Evolutionary conservation across 1,140 invertebrate species (phyloP), one percentile per base, ranked within the genome.

Genomic region (Hestina assimilis): DNA sequence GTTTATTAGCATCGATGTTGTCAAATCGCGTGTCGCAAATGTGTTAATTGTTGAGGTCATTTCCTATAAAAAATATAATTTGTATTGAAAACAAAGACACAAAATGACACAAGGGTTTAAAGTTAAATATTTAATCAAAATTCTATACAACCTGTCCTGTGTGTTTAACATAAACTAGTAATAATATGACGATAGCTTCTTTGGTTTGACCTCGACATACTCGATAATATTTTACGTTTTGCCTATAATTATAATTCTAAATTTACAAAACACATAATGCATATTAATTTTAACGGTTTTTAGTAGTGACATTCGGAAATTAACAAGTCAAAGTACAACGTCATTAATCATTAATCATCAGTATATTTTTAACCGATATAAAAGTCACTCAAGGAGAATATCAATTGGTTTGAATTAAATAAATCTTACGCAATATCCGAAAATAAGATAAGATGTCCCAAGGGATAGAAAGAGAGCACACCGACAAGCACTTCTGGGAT

Each of bases 41-140:
- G 64, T 70, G 72, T 59, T 77, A 72, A 75, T 60, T 55, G 54
- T 53, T 72, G 66, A 81, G 73, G 72, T 77, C 74, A 77, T 69
- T 72, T 81, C 75, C 71, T 65, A 71, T 54, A 64, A 59, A 64
- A 33, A 33, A 48, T 65, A 68, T 66, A 63, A 59, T 63, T 59
- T 59, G 38, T 50, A 26, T 17, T 28, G 14, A 72, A 72, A 68
- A 72, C 59, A 69, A 62, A 66, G 55, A 58, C n/a, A 23, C 35
- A 47, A 29, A 26, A 50, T 63, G 50, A 63, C 33, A 47, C 50
- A 46, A 62, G 31, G 31, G 41, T 38, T 45, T 3, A 46, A 40
- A 50, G 53, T 55, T 64, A 56, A 31, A 55, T 46, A 38, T 59
- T 14, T 52, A 29, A 59, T 19, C 14, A 14, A 52, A 45, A 28